Conservation (phyloP, 1,140 invertebrate genomes). For the Pseudomyrmex concolor region DNA sequence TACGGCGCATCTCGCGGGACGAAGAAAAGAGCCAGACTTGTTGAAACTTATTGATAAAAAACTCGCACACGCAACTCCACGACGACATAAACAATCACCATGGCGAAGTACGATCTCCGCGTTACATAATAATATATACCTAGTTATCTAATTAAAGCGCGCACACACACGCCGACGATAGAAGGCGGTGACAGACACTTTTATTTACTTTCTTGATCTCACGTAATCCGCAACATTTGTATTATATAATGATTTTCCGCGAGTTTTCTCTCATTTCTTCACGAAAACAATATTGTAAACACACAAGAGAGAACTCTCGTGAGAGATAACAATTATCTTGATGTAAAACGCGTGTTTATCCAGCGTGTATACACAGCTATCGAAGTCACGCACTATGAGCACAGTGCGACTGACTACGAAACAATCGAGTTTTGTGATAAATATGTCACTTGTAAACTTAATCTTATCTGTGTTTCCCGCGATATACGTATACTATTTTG, state of each 20-base stretch:
- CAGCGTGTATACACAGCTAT: neutral
- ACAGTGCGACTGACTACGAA: neutral
- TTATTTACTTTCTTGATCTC: conserved; percentile 64
- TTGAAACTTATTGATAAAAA: neutral
- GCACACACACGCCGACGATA: neutral
- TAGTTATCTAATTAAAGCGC: conserved; percentile 78
- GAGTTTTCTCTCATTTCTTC: neutral
- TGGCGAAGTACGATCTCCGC: conserved; percentile 82
- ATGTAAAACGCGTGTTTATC: neutral
- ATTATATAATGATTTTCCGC: neutral
- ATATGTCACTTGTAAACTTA: conserved; percentile 16
- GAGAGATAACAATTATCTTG: neutral
- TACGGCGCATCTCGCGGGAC: neutral
- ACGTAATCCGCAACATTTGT: neutral
- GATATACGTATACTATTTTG: too few relatives aligned
- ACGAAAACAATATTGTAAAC: neutral
- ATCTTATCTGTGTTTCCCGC: conserved; percentile 57
- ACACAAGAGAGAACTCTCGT: too few relatives aligned
- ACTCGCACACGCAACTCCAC: neutral
- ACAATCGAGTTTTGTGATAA: too few relatives aligned
- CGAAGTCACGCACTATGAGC: neutral
- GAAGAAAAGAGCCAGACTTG: neutral
- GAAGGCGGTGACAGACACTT: conserved; percentile 67
- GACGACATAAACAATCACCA: conserved; percentile 72
- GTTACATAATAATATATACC: conserved; percentile 60